Evolutionary conservation across 2,797 vertebrate species (phyloP), one percentile per base, ranked within the genome.

Genomic region (Cirrhinus mrigala): DNA sequence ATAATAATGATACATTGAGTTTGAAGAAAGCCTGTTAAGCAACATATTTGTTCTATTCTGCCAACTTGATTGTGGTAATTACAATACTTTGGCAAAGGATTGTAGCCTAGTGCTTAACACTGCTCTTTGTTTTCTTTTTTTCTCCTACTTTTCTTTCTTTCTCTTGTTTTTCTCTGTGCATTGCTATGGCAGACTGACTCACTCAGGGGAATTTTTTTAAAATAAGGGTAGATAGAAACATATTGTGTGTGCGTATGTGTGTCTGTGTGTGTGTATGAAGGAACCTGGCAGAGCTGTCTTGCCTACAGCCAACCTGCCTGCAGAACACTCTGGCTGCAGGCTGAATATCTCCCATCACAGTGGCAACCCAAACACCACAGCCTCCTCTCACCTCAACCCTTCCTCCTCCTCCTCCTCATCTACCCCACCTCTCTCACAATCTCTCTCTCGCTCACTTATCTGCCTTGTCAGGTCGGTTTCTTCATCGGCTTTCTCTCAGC

Each of bases 281-380:
- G 8, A 77, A 85, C 77, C 73, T 79, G 60, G 83, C 77, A 87
- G 83, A 82, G 81, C 81, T 88, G 84, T 85, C 87, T 85, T 58
- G 80, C 80, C 75, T 85, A 71, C 75, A 88, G 84, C 84, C 80
- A 85, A 73, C 80, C 84, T 84, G 86, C 86, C 81, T 85, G 85
- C 69, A 87, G 89, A 88, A 86, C 69, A 82, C 66, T 66, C 71
- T 81, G 77, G 84, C 83, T 68, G 14, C 79, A 83, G 83, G 80
- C 87, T 79, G 50, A 88, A 84, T 81, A 82, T 87, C 80, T 85
- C 83, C 81, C 27, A 71, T 81, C 86, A 87, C 66, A 86, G 62
- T 88, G 85, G 85, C 76, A 88, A 81, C 56, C 56, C 52, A 85
- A 79, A 82, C 80, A 85, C 87, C 76, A 81, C 71, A 71, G 71